These are phyloP conservation scores for Paracentrotus lividus DNA, from an alignment of 53 echinoderm and acorn worm genomes.

Conservation along the genomic window DNA sequence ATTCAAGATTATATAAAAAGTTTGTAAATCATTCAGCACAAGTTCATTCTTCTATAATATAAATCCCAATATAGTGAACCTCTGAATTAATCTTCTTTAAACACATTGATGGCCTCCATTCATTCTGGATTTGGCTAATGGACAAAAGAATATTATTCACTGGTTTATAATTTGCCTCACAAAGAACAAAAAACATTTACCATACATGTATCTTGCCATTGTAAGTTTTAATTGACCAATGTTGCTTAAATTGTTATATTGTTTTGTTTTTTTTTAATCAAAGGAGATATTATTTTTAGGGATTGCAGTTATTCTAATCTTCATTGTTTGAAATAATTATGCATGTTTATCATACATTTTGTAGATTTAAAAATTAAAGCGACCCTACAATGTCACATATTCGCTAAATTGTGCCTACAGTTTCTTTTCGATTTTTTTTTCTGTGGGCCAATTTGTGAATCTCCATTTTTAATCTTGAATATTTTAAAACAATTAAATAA, in stretches of 20 bases:
- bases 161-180: not conserved
- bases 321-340: no score
- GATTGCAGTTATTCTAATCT: no score
- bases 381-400: no score
- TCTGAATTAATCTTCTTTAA: not conserved
- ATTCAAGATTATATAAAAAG: conserved; percentile 6
- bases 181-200: not conserved
- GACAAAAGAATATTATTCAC: not conserved
- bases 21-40: not conserved
- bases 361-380: no score
- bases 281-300: not conserved
- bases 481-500: no score
- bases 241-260: not conserved
- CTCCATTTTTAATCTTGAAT: no score
- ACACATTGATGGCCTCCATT: not conserved
- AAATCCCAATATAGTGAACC: not conserved
- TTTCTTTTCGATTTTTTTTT: no score
- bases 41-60: not conserved
- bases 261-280: not conserved
- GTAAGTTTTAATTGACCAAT: no score
- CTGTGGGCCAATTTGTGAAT: no score
- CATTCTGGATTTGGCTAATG: not conserved
- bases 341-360: no score
- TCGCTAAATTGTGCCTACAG: no score
- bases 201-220: no score